Conservation (phyloP, 2,113 vertebrate species). For the Planiliza haematocheilus region DNA sequence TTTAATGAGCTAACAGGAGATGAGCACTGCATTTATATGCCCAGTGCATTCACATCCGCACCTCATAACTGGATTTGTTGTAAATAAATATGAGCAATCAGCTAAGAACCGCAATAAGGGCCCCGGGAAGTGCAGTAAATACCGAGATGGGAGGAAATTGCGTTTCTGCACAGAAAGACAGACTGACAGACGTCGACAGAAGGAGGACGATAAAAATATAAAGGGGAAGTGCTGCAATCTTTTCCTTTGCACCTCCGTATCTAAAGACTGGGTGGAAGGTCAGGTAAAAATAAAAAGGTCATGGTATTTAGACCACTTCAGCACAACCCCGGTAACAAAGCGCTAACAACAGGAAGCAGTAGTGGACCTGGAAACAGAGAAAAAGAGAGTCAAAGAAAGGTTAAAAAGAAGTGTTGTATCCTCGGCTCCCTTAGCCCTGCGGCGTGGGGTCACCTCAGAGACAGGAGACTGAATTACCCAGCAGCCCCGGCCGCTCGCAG, state of each 20-base stretch:
- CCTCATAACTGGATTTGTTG: constrained; percentile 73
- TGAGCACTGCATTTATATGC: constrained; percentile 70
- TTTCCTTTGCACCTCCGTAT: constrained; percentile 52
- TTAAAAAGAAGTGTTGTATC: constrained; percentile 75
- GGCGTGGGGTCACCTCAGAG: constrained; percentile 84
- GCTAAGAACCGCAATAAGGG: constrained; percentile 73
- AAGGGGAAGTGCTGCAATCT: constrained; percentile 22
- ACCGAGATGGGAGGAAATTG: constrained; percentile 61
- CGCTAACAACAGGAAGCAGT: constrained; percentile 51
- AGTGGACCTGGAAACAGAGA: constrained; percentile 47
- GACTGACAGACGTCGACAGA: constrained; percentile 25
- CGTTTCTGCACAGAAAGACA: constrained; percentile 49
- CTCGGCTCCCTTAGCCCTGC: constrained; percentile 78
- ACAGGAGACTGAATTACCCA: constrained; percentile 85
- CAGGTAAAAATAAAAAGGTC: constrained; percentile 54
- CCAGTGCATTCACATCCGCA: constrained; percentile 65
- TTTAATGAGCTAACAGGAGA: constrained; percentile 72
- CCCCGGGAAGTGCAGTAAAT: constrained; percentile 65
- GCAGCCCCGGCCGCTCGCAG: constrained; percentile 77
- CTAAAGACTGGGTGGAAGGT: constrained; percentile 49
- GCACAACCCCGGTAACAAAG: constrained; percentile 36
- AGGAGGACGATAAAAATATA: constrained; percentile 42
- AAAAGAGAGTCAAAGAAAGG: constrained; percentile 67
- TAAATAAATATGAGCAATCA: constrained; percentile 82
- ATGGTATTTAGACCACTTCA: constrained; percentile 58